Percentiles rank a stretch among this genome's conserved stretches.
Evolutionary conservation across 1,140 invertebrate species (phyloP).

Genomic region (Pseudomyrmex pallidus): DNA sequence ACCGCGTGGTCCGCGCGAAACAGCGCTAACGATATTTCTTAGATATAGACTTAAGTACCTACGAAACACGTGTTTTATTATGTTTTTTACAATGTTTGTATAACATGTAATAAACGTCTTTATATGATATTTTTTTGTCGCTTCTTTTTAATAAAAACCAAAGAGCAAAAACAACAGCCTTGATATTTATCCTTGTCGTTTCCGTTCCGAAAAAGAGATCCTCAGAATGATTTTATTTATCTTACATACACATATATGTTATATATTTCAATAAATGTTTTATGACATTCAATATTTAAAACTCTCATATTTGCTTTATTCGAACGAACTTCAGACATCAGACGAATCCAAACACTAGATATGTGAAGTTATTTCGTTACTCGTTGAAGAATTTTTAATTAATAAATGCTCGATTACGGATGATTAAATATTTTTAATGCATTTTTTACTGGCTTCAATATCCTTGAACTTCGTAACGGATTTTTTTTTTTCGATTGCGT

Average conservation of each 20-base stretch:
- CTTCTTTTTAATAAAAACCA: constrained; percentile 83
- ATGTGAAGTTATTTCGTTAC: neutral
- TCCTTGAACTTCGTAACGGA: constrained; percentile 47
- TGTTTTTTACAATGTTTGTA: constrained; percentile 66
- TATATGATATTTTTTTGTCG: constrained; percentile 65
- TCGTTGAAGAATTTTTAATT: neutral
- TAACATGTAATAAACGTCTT: constrained; percentile 35
- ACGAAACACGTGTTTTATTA: constrained; percentile 45
- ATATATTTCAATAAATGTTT: constrained; percentile 7
- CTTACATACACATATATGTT: neutral
- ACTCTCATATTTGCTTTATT: constrained; percentile 35
- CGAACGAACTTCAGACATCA: neutral
- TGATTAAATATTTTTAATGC: constrained; percentile 10
- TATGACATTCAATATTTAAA: neutral
- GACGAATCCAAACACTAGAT: neutral
- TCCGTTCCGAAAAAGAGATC: neutral
- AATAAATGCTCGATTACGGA: neutral
- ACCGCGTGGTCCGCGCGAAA: constrained; percentile 32
- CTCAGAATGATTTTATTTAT: neutral
- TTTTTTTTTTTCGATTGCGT: constrained; percentile 10
- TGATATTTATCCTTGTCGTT: constrained; percentile 8
- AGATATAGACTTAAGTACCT: constrained; percentile 65
- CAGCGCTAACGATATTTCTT: constrained; percentile 46
- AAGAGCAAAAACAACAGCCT: constrained; percentile 73
- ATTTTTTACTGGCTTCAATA: neutral